These are phyloP conservation scores for Lasioglossum calceatum DNA, from an alignment of 2,888 invertebrate genomes.

Conservation along the genomic window DNA sequence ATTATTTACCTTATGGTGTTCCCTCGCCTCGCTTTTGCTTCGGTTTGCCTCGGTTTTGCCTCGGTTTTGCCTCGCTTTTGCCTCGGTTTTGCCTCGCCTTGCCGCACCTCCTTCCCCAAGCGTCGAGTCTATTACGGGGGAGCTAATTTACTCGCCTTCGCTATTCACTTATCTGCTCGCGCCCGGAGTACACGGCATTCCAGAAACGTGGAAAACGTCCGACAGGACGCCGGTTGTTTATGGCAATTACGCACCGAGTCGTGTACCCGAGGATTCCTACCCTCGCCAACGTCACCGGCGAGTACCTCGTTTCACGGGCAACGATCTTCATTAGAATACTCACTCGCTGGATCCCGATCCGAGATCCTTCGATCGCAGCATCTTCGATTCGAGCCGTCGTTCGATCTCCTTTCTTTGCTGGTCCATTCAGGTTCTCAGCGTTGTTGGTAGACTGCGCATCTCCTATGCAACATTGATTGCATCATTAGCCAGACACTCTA, in stretches of 20 bases:
- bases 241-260: conserved; percentile 61
- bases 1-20: conserved; percentile 46
- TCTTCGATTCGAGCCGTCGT: not conserved
- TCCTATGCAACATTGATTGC: not conserved
- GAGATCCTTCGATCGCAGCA: not conserved
- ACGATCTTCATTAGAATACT: conserved; percentile 65
- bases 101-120: not conserved
- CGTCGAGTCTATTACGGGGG: conserved; percentile 53
- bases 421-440: not conserved
- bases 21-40: not conserved
- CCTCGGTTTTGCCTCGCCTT: not conserved
- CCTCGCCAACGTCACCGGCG: conserved; percentile 49
- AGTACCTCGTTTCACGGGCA: conserved; percentile 51
- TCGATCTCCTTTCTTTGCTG: not conserved
- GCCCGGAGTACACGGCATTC: conserved; percentile 50
- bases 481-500: not conserved
- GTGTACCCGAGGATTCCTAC: conserved; percentile 54
- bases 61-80: not conserved
- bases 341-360: conserved; percentile 32
- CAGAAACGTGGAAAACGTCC: conserved; percentile 63
- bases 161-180: conserved; percentile 61
- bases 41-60: not conserved
- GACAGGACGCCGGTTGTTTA: conserved; percentile 53
- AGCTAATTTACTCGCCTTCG: conserved; percentile 63
- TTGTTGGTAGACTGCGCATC: not conserved